Conservation (phyloP, 2,797 vertebrate species). For the Megaceryle alcyon region DNA sequence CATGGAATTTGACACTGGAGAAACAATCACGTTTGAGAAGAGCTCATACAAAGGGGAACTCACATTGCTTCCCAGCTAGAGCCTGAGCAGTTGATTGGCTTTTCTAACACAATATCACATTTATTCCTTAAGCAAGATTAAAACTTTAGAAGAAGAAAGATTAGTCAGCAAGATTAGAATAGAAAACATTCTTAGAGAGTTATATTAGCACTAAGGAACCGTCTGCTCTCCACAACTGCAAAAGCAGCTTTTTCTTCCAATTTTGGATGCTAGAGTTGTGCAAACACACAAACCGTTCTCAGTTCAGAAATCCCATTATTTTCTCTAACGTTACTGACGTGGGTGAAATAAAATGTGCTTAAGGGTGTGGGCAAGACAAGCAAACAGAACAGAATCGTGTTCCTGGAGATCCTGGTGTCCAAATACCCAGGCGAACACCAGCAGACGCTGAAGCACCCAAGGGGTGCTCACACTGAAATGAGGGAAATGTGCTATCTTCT, state of each 20-base stretch:
- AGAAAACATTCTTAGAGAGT: constrained; percentile 19
- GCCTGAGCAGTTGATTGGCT: constrained; percentile 3
- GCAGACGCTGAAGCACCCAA: not conserved
- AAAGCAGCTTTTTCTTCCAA: not conserved
- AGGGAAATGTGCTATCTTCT: accelerated
- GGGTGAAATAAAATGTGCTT: not conserved
- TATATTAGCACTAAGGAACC: not conserved
- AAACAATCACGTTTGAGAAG: constrained; percentile 18
- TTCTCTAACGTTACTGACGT: not conserved
- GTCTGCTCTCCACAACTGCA: not conserved
- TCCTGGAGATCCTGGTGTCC: not conserved
- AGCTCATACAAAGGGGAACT: constrained; percentile 9
- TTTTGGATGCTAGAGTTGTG: not conserved
- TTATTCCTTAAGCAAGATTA: constrained; percentile 54
- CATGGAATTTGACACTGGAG: constrained; percentile 50
- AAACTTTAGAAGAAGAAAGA: constrained; percentile 44
- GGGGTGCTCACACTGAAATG: not conserved
- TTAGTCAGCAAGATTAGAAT: constrained; percentile 44
- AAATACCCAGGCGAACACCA: not conserved
- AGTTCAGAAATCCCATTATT: not conserved
- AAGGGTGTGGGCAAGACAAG: not conserved
- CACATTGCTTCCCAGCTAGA: constrained; percentile 23
- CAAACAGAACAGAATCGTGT: not conserved
- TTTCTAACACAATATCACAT: constrained; percentile 40
- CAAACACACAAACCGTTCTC: not conserved